Evolutionary conservation across 2,113 vertebrate species (phyloP), one percentile per base, ranked within the genome.

Genomic region (Callionymus lyra): DNA sequence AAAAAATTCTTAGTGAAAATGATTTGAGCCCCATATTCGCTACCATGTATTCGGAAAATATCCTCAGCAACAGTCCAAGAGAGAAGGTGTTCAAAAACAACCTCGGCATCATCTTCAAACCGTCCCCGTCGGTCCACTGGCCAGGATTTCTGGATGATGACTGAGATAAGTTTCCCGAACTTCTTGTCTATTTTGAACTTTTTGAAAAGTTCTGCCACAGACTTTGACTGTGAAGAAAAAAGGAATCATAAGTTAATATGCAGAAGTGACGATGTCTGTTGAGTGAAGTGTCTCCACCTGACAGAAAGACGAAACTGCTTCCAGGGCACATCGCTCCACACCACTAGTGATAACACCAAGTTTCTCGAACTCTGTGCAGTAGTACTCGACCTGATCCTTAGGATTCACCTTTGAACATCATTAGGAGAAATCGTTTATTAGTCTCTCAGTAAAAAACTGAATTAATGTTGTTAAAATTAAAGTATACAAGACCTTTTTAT

Each of bases 91-190:
- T 10, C 59, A 15, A 97, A 62, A 17, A 92, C 53, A 10, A 41
- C 37, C 16, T 86, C 85, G 42, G 79, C 47, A 11, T 78, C 59
- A 0, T 21, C 41, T 0, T 63, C 44, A 1, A 44, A 17, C 0
- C 12, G 2, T 16, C 75, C 84, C 0, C 0, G 2, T 1, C 0
- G 0, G 11, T 84, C 62, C 13, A 0, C 52, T 0, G 91, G 92
- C 93, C 94, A 98, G 0, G 89, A 90, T 60, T 91, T 88, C 10
- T 82, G 57, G 9, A 97, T 79, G 44, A 96, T 86, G 0, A 79
- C 47, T 0, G 94, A 97, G 11, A 94, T 71, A 0, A 98, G 82
- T 2, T 78, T 86, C 43, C 87, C 86, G 38, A 93, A 88, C 1
- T 68, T 85, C 59, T 42, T 66, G 45, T 68, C 74, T 3, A 81